These are phyloP conservation scores for Triplophysa siluroides DNA, from an alignment of 2,113 vertebrate genomes.

Conservation along the genomic window DNA sequence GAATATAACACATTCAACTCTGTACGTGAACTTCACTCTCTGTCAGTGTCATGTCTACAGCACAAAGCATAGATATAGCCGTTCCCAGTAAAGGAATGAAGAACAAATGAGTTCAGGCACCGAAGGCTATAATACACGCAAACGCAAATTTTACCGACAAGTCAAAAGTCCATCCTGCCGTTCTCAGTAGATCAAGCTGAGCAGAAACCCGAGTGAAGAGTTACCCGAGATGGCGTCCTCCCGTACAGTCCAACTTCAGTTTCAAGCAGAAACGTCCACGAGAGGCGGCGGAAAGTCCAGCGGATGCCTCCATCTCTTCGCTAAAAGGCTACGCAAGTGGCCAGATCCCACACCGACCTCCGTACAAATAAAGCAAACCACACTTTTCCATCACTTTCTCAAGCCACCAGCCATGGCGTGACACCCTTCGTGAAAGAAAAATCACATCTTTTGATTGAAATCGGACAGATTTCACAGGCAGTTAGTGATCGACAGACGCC, in stretches of 20 bases:
- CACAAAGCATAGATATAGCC: conserved; percentile 55
- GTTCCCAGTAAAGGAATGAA: conserved; percentile 76
- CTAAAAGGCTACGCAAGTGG: conserved; percentile 58
- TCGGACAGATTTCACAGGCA: conserved; percentile 29
- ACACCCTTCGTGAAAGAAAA: conserved; percentile 86
- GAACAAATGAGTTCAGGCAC: conserved; percentile 74
- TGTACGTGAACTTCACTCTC: conserved; percentile 40
- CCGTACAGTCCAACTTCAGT: conserved; percentile 4
- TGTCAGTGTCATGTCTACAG: conserved; percentile 58
- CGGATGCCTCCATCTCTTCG: conserved; percentile 34
- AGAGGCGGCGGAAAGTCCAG: conserved; percentile 48
- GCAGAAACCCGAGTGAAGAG: conserved; percentile 31
- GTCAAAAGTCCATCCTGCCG: conserved; percentile 51
- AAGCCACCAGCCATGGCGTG: conserved; percentile 98
- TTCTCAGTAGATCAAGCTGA: conserved; percentile 55
- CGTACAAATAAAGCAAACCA: conserved; percentile 79
- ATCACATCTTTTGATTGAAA: conserved; percentile 47
- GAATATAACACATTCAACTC: conserved; percentile 19
- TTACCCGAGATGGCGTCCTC: conserved; percentile 19
- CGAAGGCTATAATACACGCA: conserved; percentile 69
- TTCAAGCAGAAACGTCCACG: conserved; percentile 37
- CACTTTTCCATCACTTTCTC: conserved; percentile 77
- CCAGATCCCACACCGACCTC: conserved; percentile 53
- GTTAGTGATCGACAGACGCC: conserved; percentile 68
- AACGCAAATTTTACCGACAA: conserved; percentile 53